These are phyloP conservation scores for Amphipyra berbera DNA, from an alignment of 2,888 invertebrate genomes.

Conservation along the genomic window DNA sequence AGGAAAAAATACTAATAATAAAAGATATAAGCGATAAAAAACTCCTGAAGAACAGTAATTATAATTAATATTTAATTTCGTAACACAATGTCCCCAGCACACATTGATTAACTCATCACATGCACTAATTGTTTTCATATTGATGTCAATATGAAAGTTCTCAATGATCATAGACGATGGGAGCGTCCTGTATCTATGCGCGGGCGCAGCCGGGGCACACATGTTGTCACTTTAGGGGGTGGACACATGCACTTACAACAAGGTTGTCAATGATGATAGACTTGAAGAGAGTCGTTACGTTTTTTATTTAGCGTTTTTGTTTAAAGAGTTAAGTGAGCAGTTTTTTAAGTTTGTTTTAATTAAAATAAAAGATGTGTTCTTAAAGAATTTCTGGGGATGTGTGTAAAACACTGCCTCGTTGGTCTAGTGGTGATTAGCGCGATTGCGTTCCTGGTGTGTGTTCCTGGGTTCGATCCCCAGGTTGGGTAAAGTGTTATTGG, in stretches of 20 bases:
- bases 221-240: slow-evolving; percentile 79
- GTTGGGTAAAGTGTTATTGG: too few species aligned
- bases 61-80: slow-evolving; percentile 4
- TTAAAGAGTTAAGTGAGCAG: slow-evolving; percentile 17
- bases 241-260: slow-evolving; percentile 76
- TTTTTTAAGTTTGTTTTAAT: too few species aligned
- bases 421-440: too few species aligned
- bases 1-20: neutral
- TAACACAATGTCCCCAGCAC: slow-evolving; percentile 22
- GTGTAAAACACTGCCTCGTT: too few species aligned
- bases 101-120: slow-evolving; percentile 43
- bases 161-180: slow-evolving; percentile 64
- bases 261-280: slow-evolving; percentile 54
- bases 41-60: neutral
- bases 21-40: neutral
- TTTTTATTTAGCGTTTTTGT: slow-evolving; percentile 28
- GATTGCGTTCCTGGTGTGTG: too few species aligned
- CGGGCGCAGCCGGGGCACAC: slow-evolving; percentile 79
- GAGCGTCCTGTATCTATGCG: slow-evolving; percentile 69
- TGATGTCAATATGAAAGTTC: slow-evolving; percentile 51
- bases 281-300: slow-evolving; percentile 1
- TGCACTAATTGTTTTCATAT: slow-evolving; percentile 49
- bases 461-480: too few species aligned
- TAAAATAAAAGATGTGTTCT: too few species aligned
- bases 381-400: too few species aligned